Conservation (phyloP, 30 jellyfish, hydroid and myxozoan species). For the Turritopsis rubra region DNA sequence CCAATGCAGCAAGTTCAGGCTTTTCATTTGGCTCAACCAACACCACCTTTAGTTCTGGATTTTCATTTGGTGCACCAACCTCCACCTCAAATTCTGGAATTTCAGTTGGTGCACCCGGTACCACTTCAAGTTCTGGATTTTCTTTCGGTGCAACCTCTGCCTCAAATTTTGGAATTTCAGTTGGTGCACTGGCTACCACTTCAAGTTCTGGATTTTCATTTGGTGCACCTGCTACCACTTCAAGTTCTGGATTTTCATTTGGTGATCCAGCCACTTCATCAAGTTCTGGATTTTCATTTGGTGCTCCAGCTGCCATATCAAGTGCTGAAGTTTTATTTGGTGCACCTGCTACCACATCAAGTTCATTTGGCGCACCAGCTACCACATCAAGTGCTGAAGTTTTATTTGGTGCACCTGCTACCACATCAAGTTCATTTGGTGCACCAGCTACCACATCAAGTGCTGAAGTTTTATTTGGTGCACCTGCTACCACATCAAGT, state of each 20-base stretch:
- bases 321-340: not conserved
- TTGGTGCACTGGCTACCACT: not conserved
- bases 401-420: not conserved
- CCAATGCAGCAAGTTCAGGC: not conserved
- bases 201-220: not conserved
- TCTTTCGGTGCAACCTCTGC: not conserved
- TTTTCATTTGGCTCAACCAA: not conserved
- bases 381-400: not conserved
- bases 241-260: not conserved
- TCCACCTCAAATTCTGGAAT: not conserved
- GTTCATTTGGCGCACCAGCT: constrained; percentile 10
- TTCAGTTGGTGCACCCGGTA: not conserved
- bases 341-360: not conserved
- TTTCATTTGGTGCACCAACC: not conserved
- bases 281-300: not conserved
- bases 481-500: not conserved
- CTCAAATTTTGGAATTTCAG: not conserved
- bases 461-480: not conserved
- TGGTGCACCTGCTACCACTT: not conserved
- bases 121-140: not conserved
- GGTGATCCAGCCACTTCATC: not conserved
- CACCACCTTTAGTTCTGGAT: not conserved
- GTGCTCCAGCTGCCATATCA: not conserved
- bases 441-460: not conserved
- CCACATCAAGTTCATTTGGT: not conserved